phyloP scores from a whole-genome alignment of 2,888 invertebrate species.

The Patella pellucida region DNA sequence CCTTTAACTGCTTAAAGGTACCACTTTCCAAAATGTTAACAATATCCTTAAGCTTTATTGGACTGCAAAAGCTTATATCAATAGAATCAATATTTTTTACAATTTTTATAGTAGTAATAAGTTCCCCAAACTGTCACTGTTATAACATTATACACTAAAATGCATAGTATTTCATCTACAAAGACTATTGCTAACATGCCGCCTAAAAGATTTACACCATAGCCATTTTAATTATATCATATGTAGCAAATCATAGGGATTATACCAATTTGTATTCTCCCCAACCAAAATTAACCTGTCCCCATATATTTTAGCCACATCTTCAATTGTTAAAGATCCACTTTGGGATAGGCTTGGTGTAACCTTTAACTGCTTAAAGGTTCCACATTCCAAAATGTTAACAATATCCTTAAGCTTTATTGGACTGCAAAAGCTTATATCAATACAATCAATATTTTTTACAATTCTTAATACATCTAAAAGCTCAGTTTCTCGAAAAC shows the following conservation, averaged over 20 bases:
- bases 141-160: no score
- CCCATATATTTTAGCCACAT: not conserved
- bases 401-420: not conserved
- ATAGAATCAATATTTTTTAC: not conserved
- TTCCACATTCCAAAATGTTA: not conserved
- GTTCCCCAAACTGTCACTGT: no score
- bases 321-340: not conserved
- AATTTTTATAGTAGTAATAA: no score
- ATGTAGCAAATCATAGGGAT: not conserved
- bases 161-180: no score
- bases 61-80: constrained; percentile 1
- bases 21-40: not conserved
- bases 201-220: no score
- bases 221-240: no score
- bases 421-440: not conserved
- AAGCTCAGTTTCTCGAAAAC: not conserved
- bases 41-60: not conserved
- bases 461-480: constrained; percentile 2
- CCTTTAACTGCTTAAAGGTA: not conserved
- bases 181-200: no score
- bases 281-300: not conserved
- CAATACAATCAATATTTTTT: not conserved
- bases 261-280: constrained; percentile 3
- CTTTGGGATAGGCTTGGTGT: not conserved
- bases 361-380: not conserved